Base-by-base conservation (phyloP, 1,140 invertebrate species). In the Lucilia cuprina region DNA sequence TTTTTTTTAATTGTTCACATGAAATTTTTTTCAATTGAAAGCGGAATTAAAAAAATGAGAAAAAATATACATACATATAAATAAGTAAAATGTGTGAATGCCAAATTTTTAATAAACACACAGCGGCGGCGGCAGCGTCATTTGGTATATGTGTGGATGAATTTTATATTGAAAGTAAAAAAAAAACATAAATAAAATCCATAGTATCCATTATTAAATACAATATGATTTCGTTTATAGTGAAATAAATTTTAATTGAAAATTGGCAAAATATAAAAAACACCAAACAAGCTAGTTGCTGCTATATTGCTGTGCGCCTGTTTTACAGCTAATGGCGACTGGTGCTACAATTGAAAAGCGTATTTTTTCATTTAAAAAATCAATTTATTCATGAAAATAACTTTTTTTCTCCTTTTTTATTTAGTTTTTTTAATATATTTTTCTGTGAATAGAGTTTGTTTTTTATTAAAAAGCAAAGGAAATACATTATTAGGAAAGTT, bases 21-120 rank as follows among this genome's bases (percentile, higher is more conserved):
- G 65, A 70, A 70, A 70, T 70, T 70, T 70, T n/a, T 70, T 70
- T 70, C 65, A 70, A 70, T 70, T 70, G n/a, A 70, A 70, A 70
- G 65, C 65, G 65, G 65, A 70, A 70, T 70, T 70, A 70, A 60
- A 60, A 60, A 60, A 7, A 60, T 17, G 1, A 60, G n/a, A 60
- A 60, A 60, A 60, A 60, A 60, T 30, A 30, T 30, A 2, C 49
- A 49, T 65, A 70, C 49, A 49, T 65, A 70, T 70, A 21, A 21
- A n/a, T 70, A 21, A 21, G n/a, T n/a, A n/a, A 70, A 70, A 25
- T 70, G n/a, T 70, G 65, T 70, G 65, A 70, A 70, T 70, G 65
- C 21, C 65, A 70, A 70, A 70, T 70, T 70, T 70, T 21, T 70
- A 70, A 21, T 25, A 25, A 60, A 60, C 7, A 60, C 50, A 60